Evolutionary conservation across 2,888 invertebrate species (phyloP).

Genomic region (Brachynemurus nebulosus): DNA sequence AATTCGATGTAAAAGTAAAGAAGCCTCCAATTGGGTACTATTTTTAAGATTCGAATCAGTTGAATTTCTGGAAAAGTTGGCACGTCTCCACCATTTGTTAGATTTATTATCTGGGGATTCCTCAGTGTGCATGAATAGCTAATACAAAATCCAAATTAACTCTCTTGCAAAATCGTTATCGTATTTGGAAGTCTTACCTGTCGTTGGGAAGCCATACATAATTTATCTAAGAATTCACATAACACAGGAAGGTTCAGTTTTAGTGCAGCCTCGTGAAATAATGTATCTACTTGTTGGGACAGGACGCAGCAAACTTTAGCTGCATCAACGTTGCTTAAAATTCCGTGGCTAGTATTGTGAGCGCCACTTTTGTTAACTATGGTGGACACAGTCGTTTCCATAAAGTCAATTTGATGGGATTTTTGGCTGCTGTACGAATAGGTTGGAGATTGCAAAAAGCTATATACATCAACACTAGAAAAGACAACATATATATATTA

Average conservation of each 20-base stretch:
- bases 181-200: conserved; percentile 36
- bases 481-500: conserved; percentile 13
- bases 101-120: conserved; percentile 28
- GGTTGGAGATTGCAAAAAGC: conserved; percentile 51
- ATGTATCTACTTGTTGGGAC: conserved; percentile 77
- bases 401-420: conserved; percentile 35
- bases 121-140: conserved; percentile 31
- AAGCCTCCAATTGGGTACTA: conserved; percentile 1
- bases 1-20: conserved; percentile 61
- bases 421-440: conserved; percentile 29
- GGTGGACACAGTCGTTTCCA: conserved; percentile 54
- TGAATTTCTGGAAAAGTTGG: neutral
- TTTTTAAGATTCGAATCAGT: neutral
- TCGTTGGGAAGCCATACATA: conserved; percentile 75
- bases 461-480: conserved; percentile 69
- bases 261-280: conserved; percentile 80
- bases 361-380: conserved; percentile 46
- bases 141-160: conserved; percentile 6
- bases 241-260: conserved; percentile 75
- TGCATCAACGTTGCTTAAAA: conserved; percentile 63
- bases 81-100: conserved; percentile 29
- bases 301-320: conserved; percentile 82
- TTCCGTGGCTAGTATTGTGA: conserved; percentile 33
- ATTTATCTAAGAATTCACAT: conserved; percentile 63
- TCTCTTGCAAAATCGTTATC: neutral